Base-by-base conservation (phyloP, 2,888 invertebrate genomes). In the Melanophora roralis region DNA sequence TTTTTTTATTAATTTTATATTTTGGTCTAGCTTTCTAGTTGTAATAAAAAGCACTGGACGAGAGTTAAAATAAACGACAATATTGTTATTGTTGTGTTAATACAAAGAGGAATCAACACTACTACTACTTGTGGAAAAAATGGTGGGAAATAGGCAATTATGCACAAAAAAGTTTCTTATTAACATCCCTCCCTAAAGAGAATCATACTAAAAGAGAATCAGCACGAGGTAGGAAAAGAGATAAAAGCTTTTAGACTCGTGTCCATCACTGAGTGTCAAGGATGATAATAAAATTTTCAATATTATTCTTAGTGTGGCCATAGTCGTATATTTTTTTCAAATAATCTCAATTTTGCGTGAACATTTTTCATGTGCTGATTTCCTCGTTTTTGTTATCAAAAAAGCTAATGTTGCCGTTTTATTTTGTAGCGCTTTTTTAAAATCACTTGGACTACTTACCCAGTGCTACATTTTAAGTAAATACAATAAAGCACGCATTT, bases 21-120 rank as follows among this genome's bases (percentile, higher is more conserved):
- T n/a, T n/a, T n/a, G n/a, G 65, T 64, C 64, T 60, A 53, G 51
- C 11, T 57, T 21, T 51, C 40, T n/a, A 11, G 45, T 72, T 55
- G 45, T 47, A 51, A 49, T 60, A 74, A 74, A 77, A 62, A 43
- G 62, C 55, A 32, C 62, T 49, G 64, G 55, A 62, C 75, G 47
- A 64, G 49, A 76, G 23, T 49, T 57, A 57, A 19, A 19, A 6
- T 7, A 14, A 49, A 1, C 16, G 38, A 40, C 32, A 47, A 47
- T 43, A 72, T 72, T 73, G 45, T 55, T 53, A 27, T 69, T 69
- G 38, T 53, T 47, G 62, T 6, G 21, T 36, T 45, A 62, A 55
- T 49, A 40, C 9, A 0, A 57, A 38, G 55, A 49, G 47, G 19
- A 47, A 57, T 65, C 47, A 57, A 55, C 47, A 32, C 64, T 38